phyloP scores from a whole-genome alignment of 2,888 invertebrate species.

The Thera britannica region DNA sequence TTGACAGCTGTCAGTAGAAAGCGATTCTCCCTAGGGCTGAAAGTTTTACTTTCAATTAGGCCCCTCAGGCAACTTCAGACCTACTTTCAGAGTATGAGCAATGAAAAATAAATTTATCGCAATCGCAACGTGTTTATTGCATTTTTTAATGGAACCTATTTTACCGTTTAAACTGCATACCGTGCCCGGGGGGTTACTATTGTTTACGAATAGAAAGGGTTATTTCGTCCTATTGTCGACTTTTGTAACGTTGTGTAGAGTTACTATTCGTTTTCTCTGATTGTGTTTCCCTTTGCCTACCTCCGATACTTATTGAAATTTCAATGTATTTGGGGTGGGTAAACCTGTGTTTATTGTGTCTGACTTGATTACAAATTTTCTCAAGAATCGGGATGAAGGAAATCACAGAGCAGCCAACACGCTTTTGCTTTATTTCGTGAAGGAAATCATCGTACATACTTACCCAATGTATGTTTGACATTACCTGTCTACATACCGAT shows the following conservation, averaged over 20 bases:
- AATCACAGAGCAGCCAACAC: no score
- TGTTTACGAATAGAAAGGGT: constrained; percentile 56
- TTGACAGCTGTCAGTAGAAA: no score
- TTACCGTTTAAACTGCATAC: not conserved
- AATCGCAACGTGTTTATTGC: not conserved
- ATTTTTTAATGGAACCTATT: no score
- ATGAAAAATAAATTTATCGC: no score
- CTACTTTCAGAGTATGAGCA: no score
- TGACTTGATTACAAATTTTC: not conserved
- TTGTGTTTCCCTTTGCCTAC: constrained; percentile 39
- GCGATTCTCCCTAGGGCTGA: no score
- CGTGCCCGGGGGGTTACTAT: constrained; percentile 45
- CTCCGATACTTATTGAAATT: constrained; percentile 7
- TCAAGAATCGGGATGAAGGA: not conserved
- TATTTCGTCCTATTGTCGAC: constrained; percentile 50
- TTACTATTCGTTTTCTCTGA: constrained; percentile 44
- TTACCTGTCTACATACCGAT: no score
- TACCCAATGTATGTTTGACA: no score
- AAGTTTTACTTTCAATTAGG: no score
- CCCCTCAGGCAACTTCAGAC: no score
- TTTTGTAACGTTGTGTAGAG: constrained; percentile 44
- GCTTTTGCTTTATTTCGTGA: no score
- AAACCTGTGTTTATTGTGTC: not conserved
- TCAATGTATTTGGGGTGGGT: constrained; percentile 4
- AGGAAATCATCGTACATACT: not conserved